These are phyloP conservation scores for Stichopus horrens DNA, from an alignment of 53 echinoderm and acorn worm genomes.

Conservation along the genomic window DNA sequence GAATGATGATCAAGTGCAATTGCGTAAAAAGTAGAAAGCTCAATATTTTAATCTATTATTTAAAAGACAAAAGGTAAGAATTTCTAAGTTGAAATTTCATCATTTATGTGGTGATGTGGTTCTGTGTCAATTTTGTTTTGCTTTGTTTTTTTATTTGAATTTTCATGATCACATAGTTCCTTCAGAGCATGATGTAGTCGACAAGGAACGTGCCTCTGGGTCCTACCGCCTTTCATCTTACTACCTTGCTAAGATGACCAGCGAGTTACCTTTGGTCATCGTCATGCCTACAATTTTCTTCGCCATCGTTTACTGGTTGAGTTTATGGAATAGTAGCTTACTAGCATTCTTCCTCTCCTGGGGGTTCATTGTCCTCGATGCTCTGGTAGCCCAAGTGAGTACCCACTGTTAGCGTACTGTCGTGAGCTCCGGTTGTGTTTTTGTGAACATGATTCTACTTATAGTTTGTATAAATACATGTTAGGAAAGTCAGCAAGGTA, in stretches of 20 bases:
- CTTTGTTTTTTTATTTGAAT: no score
- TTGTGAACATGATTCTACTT: no score
- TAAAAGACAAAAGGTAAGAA: no score
- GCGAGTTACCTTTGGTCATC: constrained; percentile 75
- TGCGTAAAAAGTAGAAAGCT: no score
- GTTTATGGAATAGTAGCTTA: constrained; percentile 60
- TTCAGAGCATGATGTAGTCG: constrained; percentile 74
- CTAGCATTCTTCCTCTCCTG: constrained; percentile 62
- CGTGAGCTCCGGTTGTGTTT: no score
- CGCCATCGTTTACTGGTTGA: constrained; percentile 80
- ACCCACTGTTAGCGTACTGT: not conserved
- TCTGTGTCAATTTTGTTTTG: no score
- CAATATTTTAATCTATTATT: no score
- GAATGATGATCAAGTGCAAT: no score
- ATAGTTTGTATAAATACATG: no score
- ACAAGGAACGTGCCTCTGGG: constrained; percentile 76
- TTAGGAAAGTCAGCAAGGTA: no score
- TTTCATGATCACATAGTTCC: constrained; percentile 58
- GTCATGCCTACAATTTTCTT: constrained; percentile 64
- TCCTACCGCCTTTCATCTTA: constrained; percentile 84
- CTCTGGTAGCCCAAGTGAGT: constrained; percentile 74
- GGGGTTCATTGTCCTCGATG: constrained; percentile 62
- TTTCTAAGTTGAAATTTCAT: no score
- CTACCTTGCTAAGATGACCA: constrained; percentile 81
- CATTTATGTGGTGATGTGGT: no score